Evolutionary conservation across 2,113 vertebrate species (phyloP).

Genomic region (Oceanites oceanicus): DNA sequence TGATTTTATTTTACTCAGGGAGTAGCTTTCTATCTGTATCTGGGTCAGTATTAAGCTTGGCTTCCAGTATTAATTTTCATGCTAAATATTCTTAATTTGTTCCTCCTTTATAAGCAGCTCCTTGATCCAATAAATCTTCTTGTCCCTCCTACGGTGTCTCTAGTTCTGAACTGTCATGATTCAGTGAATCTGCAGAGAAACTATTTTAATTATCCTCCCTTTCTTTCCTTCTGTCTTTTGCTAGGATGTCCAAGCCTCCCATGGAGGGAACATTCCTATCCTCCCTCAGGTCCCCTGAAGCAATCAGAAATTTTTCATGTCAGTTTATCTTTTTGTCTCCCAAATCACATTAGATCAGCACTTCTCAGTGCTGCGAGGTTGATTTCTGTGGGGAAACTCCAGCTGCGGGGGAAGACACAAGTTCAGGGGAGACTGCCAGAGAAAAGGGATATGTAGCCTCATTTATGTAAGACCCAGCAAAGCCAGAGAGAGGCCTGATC

Average conservation of each 20-base stretch:
- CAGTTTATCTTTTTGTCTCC: slow-evolving; percentile 20
- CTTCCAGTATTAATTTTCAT: slow-evolving; percentile 23
- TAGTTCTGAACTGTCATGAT: slow-evolving; percentile 26
- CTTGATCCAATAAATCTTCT: slow-evolving; percentile 46
- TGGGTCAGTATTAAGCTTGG: slow-evolving; percentile 51
- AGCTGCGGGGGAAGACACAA: neutral
- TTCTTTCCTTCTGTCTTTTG: neutral
- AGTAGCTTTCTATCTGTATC: slow-evolving; percentile 14
- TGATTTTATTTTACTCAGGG: slow-evolving; percentile 22
- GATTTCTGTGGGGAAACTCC: neutral
- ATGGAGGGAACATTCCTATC: neutral
- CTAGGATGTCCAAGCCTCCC: neutral
- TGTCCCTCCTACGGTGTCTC: slow-evolving; percentile 39
- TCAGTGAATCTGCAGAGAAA: slow-evolving; percentile 41
- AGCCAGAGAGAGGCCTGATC: neutral
- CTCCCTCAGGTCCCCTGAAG: neutral
- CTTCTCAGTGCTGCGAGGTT: neutral
- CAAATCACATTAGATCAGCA: slow-evolving; percentile 15
- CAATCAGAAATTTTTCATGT: slow-evolving; percentile 39
- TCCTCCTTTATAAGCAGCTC: slow-evolving; percentile 28
- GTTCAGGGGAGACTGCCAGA: neutral
- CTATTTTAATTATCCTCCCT: slow-evolving; percentile 31
- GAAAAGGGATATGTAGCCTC: neutral
- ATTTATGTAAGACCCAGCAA: neutral
- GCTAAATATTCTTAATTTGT: slow-evolving; percentile 57